Evolutionary conservation across 30 jellyfish, hydroid and myxozoan species (phyloP), one percentile per base, ranked within the genome.

Genomic region (Sanderia malayensis): DNA sequence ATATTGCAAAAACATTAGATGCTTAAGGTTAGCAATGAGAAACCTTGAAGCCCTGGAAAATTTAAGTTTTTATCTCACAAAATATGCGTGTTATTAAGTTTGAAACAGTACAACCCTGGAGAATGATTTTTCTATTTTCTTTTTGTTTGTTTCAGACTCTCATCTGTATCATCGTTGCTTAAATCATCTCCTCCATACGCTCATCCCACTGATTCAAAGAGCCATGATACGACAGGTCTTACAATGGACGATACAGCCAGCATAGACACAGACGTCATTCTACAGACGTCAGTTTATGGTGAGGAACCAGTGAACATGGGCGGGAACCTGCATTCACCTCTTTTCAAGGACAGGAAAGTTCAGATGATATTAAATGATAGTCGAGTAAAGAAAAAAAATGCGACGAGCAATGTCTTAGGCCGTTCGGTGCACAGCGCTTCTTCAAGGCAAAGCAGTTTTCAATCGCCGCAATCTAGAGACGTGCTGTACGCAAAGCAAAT

Each of bases 231-330:
- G 1, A 72, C 81, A 7, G 77, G 82, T 18, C 76, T 72, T 6
- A 71, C 94, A 15, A 65, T 65, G 84, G 88, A 83, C 18, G 95
- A 83, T 73, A 53, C 77, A 31, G 74, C 66, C 2, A 73, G 88
- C 53, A 58, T 83, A 37, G 80, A 44, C 52, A 83, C 95, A 31
- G 95, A 83, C 2, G 74, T 73, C 0, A 52, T 83, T n/a, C 74
- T 83, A 21, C 84, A 73, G 19, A 60, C 88, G 1, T 73, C 95
- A 2, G 83, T 83, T 33, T 83, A 83, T 57, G 95, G 95, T 33
- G 67, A 65, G 11, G 61, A 33, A 0, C 95, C 95, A 0, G 81
- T 83, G 21, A 83, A 83, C 46, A 83, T 83, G 95, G 95, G 88
- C 0, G 95, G 95, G 10, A 45, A 58, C 19, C 31, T 83, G 63